Evolutionary conservation across 2,888 invertebrate species (phyloP).

Genomic region (Hydrotaea cyrtoneurina): DNA sequence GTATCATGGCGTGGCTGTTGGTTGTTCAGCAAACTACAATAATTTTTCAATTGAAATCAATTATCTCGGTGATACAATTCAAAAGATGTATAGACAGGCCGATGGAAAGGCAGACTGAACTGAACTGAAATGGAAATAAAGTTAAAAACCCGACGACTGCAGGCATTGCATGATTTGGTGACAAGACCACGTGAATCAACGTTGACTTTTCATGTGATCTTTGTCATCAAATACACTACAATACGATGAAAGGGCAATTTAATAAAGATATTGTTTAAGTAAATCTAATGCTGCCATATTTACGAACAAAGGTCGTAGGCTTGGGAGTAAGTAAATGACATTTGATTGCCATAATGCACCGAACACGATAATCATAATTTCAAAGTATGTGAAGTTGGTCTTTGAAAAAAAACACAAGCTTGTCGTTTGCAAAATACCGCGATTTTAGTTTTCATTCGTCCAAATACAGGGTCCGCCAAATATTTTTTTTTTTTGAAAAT

Average conservation of each 20-base stretch:
- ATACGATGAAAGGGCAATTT: neutral
- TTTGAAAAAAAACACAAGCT: too few relatives aligned
- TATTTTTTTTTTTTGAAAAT: too few relatives aligned
- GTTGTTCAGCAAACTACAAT: neutral
- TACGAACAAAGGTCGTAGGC: too few relatives aligned
- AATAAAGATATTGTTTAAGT: neutral
- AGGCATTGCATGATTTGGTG: neutral
- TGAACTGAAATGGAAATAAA: neutral
- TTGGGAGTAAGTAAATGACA: too few relatives aligned
- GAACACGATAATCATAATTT: too few relatives aligned
- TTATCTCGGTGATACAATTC: neutral
- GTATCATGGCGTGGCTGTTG: neutral
- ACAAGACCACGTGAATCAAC: neutral
- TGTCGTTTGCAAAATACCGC: too few relatives aligned
- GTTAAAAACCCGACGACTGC: neutral
- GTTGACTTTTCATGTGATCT: neutral
- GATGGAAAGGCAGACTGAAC: neutral
- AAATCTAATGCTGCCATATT: neutral
- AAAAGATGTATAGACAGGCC: neutral
- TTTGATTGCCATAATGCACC: too few relatives aligned
- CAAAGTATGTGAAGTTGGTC: too few relatives aligned
- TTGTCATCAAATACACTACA: neutral
- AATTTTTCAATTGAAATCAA: conserved; percentile 7
- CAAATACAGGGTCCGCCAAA: too few relatives aligned
- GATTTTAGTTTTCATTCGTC: too few relatives aligned